Percentiles rank a stretch among this genome's conserved stretches.
Conservation (phyloP, 2,888 invertebrate genomes). For the Catocala nupta region DNA sequence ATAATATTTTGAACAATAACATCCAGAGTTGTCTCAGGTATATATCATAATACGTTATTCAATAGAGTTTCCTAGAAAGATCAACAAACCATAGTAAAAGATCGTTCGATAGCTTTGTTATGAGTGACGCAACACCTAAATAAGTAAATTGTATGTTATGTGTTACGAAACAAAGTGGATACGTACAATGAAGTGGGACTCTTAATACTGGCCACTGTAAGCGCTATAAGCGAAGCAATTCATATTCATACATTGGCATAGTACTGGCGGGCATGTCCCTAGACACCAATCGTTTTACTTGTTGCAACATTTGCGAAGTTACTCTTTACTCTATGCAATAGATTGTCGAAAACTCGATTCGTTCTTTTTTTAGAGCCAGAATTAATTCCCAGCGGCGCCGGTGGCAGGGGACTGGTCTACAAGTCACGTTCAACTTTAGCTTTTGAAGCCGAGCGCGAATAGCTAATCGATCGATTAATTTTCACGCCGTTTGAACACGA, state of each 20-base stretch:
- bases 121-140: background rate
- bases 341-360: conserved; percentile 68
- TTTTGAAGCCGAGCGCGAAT: conserved; percentile 75
- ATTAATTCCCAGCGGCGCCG: conserved; percentile 74
- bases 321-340: conserved; percentile 63
- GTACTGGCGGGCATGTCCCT: conserved; percentile 27
- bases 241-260: conserved; percentile 50
- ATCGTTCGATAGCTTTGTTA: no score
- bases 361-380: conserved; percentile 69
- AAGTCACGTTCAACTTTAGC: conserved; percentile 81
- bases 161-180: background rate
- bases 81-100: background rate
- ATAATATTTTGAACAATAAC: conserved; percentile 4
- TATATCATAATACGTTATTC: background rate
- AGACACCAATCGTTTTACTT: conserved; percentile 49
- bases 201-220: conserved; percentile 18
- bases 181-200: background rate
- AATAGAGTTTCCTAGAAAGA: background rate
- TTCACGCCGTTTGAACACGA: conserved; percentile 79
- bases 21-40: background rate
- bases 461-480: conserved; percentile 85
- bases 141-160: background rate
- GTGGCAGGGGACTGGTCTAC: conserved; percentile 71
- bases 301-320: conserved; percentile 60
- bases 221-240: conserved; percentile 55